These are phyloP conservation scores for Oryzias melastigma DNA, from an alignment of 2,113 vertebrate genomes.

Conservation along the genomic window DNA sequence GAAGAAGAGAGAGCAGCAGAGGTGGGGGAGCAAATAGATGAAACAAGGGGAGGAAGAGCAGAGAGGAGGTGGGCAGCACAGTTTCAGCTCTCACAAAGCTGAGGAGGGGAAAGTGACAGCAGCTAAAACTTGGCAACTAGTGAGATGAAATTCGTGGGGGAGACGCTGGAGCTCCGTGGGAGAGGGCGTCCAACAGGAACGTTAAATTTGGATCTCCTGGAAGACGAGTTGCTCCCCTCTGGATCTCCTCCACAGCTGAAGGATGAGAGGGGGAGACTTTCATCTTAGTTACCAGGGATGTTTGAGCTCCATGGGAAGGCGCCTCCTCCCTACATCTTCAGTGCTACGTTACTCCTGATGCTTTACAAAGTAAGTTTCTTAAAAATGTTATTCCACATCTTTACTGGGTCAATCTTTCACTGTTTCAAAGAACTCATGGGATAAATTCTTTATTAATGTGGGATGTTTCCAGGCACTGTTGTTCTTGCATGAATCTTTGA, in stretches of 20 bases:
- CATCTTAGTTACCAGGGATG: constrained; percentile 71
- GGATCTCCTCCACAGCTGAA: constrained; percentile 68
- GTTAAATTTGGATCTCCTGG: constrained; percentile 69
- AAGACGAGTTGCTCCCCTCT: constrained; percentile 76
- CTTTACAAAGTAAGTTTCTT: constrained; percentile 88
- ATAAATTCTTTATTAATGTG: constrained; percentile 35
- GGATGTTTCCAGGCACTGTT: constrained; percentile 33
- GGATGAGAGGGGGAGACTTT: constrained; percentile 73
- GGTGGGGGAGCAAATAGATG: constrained; percentile 39
- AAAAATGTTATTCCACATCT: constrained; percentile 7
- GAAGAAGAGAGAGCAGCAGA: constrained; percentile 11
- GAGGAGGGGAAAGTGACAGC: constrained; percentile 79
- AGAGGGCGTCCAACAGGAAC: constrained; percentile 69
- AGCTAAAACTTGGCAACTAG: constrained; percentile 79
- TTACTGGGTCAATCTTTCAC: constrained; percentile 24
- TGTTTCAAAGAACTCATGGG: constrained; percentile 4
- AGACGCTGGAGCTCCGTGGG: constrained; percentile 73
- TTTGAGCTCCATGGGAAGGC: constrained; percentile 75
- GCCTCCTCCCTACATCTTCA: constrained; percentile 83
- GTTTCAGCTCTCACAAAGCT: constrained; percentile 51
- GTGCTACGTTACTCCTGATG: constrained; percentile 91
- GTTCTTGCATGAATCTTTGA: constrained; percentile 35
- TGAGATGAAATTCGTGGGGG: constrained; percentile 83
- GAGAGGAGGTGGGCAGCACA: constrained; percentile 50
- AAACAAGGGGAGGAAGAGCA: constrained; percentile 30